Base-by-base conservation (phyloP, 2,888 invertebrate species). In the Lasius platythorax region DNA sequence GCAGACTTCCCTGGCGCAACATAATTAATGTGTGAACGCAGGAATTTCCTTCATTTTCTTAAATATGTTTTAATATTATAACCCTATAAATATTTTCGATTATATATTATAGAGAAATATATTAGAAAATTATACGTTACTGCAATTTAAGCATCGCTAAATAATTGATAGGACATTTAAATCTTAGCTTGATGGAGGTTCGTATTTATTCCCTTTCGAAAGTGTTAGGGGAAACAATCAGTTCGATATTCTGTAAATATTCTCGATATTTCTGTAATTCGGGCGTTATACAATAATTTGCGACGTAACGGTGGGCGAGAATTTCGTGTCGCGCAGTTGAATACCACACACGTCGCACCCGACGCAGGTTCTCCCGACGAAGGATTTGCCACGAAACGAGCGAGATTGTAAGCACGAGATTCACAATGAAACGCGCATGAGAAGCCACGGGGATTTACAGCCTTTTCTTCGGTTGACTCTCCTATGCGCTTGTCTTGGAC, bases 361-460 rank as follows among this genome's bases (percentile, higher is more conserved):
- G 40, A 83, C 89, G 61, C 72, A 90, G 91, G 91, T 92, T 90
- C 88, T 87, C 85, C 81, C 85, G 86, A 89, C 87, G 88, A 85
- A 89, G 87, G 87, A 90, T 90, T 90, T 89, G 89, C 90, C 91
- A 87, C 88, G 92, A 92, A 92, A 92, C 91, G 89, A 92, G 91
- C 89, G 88, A 88, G 89, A 90, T 91, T 91, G 91, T 91, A 87
- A 90, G 88, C 89, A 83, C 85, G 87, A 73, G 79, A 91, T 87
- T 88, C 88, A 92, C 90, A 90, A 91, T 90, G 90, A 91, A 90
- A 90, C 84, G 87, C 87, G 88, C 88, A 90, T 85, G 88, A 88
- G 88, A 87, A 86, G 88, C 74, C 87, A 74, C 79, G 70, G 82
- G 89, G 91, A 91, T 92, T 93, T 90, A 92, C 91, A 87, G 88